Percentiles rank a stretch among this genome's conserved stretches.
These are phyloP conservation scores for Rhincodon typus DNA, from an alignment of 2,797 vertebrate species.

Conservation along the genomic window DNA sequence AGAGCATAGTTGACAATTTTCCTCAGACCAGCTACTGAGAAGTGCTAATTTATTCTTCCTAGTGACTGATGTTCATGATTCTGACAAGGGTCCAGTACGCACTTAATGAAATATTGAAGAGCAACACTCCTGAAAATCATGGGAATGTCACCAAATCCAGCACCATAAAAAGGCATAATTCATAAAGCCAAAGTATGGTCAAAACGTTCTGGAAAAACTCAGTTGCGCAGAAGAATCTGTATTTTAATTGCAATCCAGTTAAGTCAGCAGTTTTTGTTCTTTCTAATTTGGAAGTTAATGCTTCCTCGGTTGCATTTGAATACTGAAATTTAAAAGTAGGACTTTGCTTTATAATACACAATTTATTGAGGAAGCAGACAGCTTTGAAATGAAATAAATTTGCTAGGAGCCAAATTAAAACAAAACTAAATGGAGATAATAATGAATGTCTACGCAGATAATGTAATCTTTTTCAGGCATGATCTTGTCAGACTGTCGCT, in stretches of 20 bases:
- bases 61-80: background rate
- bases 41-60: background rate
- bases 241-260: background rate
- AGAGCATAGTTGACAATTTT: background rate
- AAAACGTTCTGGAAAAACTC: background rate
- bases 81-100: background rate
- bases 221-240: background rate
- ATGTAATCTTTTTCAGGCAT: background rate
- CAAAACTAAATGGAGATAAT: background rate
- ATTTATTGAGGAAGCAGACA: background rate
- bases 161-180: background rate
- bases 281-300: background rate
- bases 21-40: background rate
- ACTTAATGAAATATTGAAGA: background rate
- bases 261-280: background rate
- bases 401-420: background rate
- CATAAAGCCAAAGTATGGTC: background rate
- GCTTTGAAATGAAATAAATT: slow-evolving; percentile 8
- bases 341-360: background rate
- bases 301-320: background rate
- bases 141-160: background rate
- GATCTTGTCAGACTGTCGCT: background rate
- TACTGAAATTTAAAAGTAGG: background rate
- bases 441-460: background rate
- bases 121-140: background rate